Base-by-base conservation (phyloP, 2,797 vertebrate genomes). In the Anomalospiza imberbis region DNA sequence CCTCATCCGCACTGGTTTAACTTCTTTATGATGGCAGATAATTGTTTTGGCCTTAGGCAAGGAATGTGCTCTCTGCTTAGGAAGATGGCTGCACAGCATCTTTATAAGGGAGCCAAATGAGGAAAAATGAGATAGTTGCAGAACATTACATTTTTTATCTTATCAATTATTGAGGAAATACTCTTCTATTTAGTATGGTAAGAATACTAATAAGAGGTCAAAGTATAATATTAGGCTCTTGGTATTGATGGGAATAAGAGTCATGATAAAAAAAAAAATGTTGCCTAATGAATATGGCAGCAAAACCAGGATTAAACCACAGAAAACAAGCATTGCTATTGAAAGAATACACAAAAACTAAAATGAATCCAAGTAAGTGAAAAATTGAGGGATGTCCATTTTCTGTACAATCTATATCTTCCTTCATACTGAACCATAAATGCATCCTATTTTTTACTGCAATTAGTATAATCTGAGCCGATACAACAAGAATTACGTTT, bases 1-100 rank as follows among this genome's bases (percentile, higher is more conserved):
- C 91, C 95, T 94, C 26, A 6, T 85, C 73, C 17, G 7, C 91
- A 40, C 90, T 77, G 47, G 62, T 96, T 97, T 93, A 96, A 94
- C 81, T 97, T 94, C 91, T 96, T 95, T 90, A 91, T 96, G 96
- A 97, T 96, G 96, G 96, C 92, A 95, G 83, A 95, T 97, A 97
- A 97, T 95, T 97, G 91, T 97, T 97, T 97, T 97, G 89, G 95
- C 97, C 95, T 92, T 81, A n/a, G 95, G 97, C 93, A 96, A 97
- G 91, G 88, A 97, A 97, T 96, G 90, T 95, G 92, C 94, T 97
- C 89, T 95, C 87, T 90, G 68, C 93, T 96, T 81, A 74, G 93
- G 91, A 96, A 92, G 91, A 96, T 85, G 91, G 71, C 68, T 94
- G 90, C 28, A 71, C 45, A 94, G 85, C 88, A 94, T 90, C 80